Conservation (phyloP, 2,113 vertebrate genomes). For the Colaptes auratus region DNA sequence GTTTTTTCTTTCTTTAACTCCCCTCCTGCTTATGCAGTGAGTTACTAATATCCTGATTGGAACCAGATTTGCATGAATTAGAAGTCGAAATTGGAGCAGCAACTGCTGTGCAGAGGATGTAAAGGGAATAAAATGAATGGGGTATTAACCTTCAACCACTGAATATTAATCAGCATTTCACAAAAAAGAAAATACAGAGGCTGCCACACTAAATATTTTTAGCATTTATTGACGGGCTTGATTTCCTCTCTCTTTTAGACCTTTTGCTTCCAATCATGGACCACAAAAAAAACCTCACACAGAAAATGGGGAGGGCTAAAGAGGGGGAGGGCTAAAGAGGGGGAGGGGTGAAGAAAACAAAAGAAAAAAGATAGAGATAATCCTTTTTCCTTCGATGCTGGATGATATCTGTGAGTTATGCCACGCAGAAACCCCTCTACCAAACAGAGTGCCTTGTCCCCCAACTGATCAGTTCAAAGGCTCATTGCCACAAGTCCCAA, state of each 20-base stretch:
- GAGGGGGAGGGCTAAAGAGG: background rate
- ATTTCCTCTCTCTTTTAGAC: slow-evolving; percentile 74
- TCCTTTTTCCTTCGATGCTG: slow-evolving; percentile 10
- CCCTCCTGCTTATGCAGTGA: slow-evolving; percentile 80
- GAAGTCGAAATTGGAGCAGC: slow-evolving; percentile 79
- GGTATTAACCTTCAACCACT: slow-evolving; percentile 89
- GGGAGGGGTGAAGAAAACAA: background rate
- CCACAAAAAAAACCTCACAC: slow-evolving; percentile 49
- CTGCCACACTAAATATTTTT: slow-evolving; percentile 93
- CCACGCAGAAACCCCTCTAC: slow-evolving; percentile 4
- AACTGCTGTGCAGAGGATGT: slow-evolving; percentile 85
- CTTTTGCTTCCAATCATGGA: slow-evolving; percentile 68
- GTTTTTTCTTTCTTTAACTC: background rate
- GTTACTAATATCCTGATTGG: slow-evolving; percentile 84
- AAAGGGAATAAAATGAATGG: slow-evolving; percentile 86
- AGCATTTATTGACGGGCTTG: slow-evolving; percentile 83
- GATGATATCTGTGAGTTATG: slow-evolving; percentile 14
- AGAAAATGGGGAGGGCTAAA: background rate
- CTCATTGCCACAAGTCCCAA: slow-evolving; percentile 28
- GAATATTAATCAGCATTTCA: slow-evolving; percentile 97
- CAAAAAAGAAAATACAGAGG: slow-evolving; percentile 93
- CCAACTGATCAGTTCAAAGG: slow-evolving; percentile 20
- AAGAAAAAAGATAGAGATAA: background rate
- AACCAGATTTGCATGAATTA: slow-evolving; percentile 89
- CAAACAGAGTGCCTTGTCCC: slow-evolving; percentile 26